Evolutionary conservation across 1,140 invertebrate species (phyloP).

Genomic region (Nomia melanderi): DNA sequence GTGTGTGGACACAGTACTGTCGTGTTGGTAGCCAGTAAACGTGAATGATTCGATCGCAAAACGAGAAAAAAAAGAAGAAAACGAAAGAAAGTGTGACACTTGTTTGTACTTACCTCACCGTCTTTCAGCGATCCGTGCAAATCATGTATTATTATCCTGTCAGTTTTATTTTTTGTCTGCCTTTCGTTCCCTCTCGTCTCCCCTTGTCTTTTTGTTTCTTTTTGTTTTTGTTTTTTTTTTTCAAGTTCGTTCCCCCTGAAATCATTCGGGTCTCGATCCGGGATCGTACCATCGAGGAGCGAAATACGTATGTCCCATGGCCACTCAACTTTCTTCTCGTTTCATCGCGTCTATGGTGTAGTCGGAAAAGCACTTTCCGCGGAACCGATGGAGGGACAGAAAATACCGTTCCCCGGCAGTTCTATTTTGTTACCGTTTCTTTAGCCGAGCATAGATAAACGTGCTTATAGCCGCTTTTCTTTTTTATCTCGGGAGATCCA

Average conservation of each 20-base stretch:
- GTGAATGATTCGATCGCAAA: slow-evolving; percentile 32
- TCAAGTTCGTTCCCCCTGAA: slow-evolving; percentile 5
- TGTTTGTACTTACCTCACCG: no score
- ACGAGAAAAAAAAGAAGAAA: no score
- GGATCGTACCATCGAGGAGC: slow-evolving; percentile 20
- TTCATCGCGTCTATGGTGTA: slow-evolving; percentile 16
- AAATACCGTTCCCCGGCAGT: neutral
- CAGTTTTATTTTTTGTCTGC: neutral
- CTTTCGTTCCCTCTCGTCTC: neutral
- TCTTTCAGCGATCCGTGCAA: no score
- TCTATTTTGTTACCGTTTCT: slow-evolving; percentile 33
- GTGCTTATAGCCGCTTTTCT: slow-evolving; percentile 49
- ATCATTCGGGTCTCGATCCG: slow-evolving; percentile 14
- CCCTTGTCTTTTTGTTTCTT: neutral
- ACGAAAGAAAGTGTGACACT: slow-evolving; percentile 29
- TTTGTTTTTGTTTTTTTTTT: neutral
- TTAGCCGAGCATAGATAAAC: slow-evolving; percentile 37
- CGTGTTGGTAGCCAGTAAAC: slow-evolving; percentile 20
- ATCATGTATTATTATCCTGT: neutral
- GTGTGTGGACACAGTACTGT: slow-evolving; percentile 14
- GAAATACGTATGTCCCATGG: slow-evolving; percentile 74
- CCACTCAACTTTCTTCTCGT: slow-evolving; percentile 56
- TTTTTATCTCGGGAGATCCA: slow-evolving; percentile 33
- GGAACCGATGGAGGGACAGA: neutral
- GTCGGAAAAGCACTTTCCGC: neutral